Percentiles rank a stretch among this genome's conserved stretches.
Conservation (phyloP, 2,888 invertebrate species). For the Serrognathus titanus region DNA sequence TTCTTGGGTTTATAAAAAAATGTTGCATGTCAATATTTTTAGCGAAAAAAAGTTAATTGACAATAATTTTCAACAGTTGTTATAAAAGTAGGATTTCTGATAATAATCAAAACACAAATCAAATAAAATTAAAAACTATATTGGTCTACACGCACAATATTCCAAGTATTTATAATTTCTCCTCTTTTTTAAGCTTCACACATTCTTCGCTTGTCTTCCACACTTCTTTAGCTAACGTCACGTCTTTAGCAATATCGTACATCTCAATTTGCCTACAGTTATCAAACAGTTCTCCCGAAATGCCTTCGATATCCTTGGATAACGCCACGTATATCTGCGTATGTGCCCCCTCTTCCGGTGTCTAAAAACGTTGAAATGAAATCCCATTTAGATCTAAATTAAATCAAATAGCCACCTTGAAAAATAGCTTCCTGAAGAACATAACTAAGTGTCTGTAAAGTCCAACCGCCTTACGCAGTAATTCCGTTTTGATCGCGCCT, state of each 20-base stretch:
- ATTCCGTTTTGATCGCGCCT: constrained; percentile 26
- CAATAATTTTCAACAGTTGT: too few species aligned
- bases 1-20: too few species aligned
- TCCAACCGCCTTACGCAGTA: not conserved
- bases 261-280: constrained; percentile 68
- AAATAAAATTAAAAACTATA: too few species aligned
- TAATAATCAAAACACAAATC: too few species aligned
- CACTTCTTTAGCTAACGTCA: constrained; percentile 67
- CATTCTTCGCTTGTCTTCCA: constrained; percentile 81
- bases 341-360: constrained; percentile 47
- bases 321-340: constrained; percentile 74
- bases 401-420: not conserved
- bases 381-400: not conserved
- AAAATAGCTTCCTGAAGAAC: not conserved
- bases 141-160: too few species aligned
- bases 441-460: not conserved
- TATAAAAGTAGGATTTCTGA: too few species aligned
- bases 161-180: not conserved
- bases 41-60: too few species aligned
- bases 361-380: not conserved
- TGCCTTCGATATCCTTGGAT: constrained; percentile 67
- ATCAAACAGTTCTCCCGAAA: constrained; percentile 74
- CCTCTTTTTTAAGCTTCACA: constrained; percentile 3
- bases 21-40: too few species aligned
- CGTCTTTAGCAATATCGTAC: constrained; percentile 58